Conservation (phyloP, 2,888 invertebrate genomes). For the Theristus sp. region DNA sequence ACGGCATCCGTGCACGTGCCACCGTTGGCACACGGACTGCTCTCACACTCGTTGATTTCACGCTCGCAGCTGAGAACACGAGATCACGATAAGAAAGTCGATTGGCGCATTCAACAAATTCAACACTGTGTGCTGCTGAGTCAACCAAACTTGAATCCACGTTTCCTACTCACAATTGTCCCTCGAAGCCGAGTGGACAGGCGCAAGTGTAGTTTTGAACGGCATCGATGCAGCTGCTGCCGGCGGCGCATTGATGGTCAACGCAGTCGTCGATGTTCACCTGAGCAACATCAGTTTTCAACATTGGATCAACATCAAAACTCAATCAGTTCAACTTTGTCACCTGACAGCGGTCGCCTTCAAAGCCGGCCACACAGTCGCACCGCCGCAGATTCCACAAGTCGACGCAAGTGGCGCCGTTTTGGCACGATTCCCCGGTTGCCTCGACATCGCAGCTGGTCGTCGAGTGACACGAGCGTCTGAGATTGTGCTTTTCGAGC, state of each 20-base stretch:
- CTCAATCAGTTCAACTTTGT: background rate
- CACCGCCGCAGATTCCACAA: background rate
- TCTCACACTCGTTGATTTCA: background rate
- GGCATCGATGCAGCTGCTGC: background rate
- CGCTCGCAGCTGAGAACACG: background rate
- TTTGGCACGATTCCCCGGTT: background rate
- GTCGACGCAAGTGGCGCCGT: background rate
- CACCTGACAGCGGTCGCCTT: background rate
- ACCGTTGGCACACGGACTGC: background rate
- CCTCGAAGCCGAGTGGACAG: background rate
- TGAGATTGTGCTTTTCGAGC: background rate
- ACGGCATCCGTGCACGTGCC: background rate
- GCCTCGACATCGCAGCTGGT: background rate
- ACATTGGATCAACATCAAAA: background rate
- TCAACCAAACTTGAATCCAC: background rate
- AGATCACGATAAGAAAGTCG: too few relatives aligned
- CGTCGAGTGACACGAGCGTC: background rate
- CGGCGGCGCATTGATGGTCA: slow-evolving; percentile 33
- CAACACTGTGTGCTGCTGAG: background rate
- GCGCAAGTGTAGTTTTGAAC: background rate
- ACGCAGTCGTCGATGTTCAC: slow-evolving; percentile 6
- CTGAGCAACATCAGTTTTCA: too few relatives aligned
- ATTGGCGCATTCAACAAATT: too few relatives aligned
- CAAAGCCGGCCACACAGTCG: background rate
- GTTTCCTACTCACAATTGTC: background rate